A percentile compares a stretch with the other conserved stretches of the same genome.
Evolutionary conservation across 2,888 invertebrate genomes (phyloP).

Genomic region (Augiades crinisus): DNA sequence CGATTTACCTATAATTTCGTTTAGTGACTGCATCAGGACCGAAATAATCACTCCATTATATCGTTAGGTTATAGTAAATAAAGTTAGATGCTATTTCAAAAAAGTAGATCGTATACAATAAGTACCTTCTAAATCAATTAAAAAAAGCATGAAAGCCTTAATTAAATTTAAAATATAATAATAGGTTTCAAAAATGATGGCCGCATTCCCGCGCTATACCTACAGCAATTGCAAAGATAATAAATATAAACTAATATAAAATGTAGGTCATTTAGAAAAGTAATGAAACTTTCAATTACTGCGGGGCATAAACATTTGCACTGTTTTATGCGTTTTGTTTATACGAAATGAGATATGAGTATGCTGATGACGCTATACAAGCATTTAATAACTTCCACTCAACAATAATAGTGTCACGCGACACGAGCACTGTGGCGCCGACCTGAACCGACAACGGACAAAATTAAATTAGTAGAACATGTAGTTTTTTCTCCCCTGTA

Average conservation of each 20-base stretch:
- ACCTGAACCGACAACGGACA: neutral
- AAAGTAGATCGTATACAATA: too few species aligned
- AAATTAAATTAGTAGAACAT: conserved; percentile 12
- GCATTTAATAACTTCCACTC: conserved; percentile 21
- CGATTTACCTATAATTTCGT: neutral
- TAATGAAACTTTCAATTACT: conserved; percentile 16
- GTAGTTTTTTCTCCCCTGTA: conserved; percentile 2
- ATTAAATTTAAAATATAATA: too few species aligned
- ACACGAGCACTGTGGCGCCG: neutral
- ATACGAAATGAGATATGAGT: conserved; percentile 22
- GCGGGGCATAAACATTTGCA: conserved; percentile 3
- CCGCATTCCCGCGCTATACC: too few species aligned
- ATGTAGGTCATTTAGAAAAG: too few species aligned
- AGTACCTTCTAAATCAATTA: too few species aligned
- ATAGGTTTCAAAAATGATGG: too few species aligned
- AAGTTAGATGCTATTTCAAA: too few species aligned
- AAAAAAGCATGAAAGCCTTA: too few species aligned
- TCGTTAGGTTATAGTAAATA: too few species aligned
- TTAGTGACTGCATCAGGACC: neutral
- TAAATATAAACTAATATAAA: too few species aligned
- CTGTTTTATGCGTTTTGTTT: conserved; percentile 14
- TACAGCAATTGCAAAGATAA: too few species aligned
- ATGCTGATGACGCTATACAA: conserved; percentile 13
- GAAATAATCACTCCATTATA: neutral
- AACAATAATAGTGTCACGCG: conserved; percentile 21